These are phyloP conservation scores for Carapus acus DNA, from an alignment of 2,797 vertebrate species.

Conservation along the genomic window DNA sequence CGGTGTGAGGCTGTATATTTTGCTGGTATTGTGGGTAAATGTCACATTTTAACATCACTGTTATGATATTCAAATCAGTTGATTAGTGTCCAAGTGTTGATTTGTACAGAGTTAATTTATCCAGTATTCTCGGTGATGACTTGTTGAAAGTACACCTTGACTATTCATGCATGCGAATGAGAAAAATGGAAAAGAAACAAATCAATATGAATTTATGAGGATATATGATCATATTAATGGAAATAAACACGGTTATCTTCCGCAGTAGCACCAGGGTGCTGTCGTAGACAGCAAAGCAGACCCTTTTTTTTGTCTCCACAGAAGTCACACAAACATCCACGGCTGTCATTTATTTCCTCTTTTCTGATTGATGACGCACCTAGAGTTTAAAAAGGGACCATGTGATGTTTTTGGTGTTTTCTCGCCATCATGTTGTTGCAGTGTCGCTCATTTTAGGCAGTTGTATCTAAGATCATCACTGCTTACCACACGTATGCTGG, in stretches of 20 bases:
- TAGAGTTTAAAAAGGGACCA: slow-evolving; percentile 33
- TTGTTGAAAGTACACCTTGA: slow-evolving; percentile 34
- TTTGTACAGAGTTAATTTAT: slow-evolving; percentile 67
- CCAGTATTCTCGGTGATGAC: slow-evolving; percentile 56
- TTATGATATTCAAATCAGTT: slow-evolving; percentile 29
- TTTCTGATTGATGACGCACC: slow-evolving; percentile 1
- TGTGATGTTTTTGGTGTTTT: slow-evolving; percentile 9
- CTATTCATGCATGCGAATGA: slow-evolving; percentile 52
- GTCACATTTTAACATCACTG: slow-evolving; percentile 26
- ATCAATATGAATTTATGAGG: slow-evolving; percentile 5
- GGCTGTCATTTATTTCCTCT: slow-evolving; percentile 13
- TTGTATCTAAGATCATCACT: neutral
- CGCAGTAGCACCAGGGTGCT: neutral
- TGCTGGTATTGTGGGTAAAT: slow-evolving; percentile 37
- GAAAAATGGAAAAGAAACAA: slow-evolving; percentile 15
- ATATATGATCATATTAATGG: slow-evolving; percentile 16
- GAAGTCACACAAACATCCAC: neutral
- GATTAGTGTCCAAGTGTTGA: slow-evolving; percentile 50
- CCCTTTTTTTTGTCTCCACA: too few relatives aligned
- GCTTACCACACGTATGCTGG: neutral
- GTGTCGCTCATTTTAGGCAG: slow-evolving; percentile 8
- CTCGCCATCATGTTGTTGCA: neutral
- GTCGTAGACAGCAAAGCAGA: neutral
- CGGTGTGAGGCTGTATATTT: slow-evolving; percentile 57
- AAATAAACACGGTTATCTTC: slow-evolving; percentile 5